Conservation (phyloP, 2,888 invertebrate species). For the Nowickia ferox region DNA sequence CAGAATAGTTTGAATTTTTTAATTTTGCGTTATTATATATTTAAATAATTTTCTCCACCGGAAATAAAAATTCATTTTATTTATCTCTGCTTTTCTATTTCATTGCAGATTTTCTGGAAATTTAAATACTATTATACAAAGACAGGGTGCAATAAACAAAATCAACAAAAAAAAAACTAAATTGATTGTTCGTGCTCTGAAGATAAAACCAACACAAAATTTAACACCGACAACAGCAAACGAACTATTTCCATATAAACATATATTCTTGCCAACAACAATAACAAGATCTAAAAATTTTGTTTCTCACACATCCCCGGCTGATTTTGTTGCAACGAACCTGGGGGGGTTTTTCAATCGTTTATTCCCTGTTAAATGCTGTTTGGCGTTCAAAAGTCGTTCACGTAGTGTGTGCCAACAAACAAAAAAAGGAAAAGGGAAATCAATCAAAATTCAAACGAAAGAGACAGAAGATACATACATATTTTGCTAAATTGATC, state of each 20-base stretch:
- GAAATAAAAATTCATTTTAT: constrained; percentile 9
- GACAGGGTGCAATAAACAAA: background rate
- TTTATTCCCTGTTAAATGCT: constrained; percentile 36
- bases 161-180: background rate
- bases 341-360: constrained; percentile 11
- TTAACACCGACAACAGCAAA: background rate
- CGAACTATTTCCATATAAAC: background rate
- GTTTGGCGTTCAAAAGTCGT: constrained; percentile 26
- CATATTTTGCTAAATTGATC: constrained; percentile 13
- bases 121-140: constrained; percentile 5
- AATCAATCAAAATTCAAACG: background rate
- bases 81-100: constrained; percentile 13
- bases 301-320: background rate
- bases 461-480: background rate
- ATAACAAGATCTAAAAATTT: background rate
- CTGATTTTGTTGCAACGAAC: constrained; percentile 8
- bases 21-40: background rate
- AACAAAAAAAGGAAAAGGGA: background rate
- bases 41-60: background rate
- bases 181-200: constrained; percentile 8
- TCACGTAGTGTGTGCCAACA: constrained; percentile 21
- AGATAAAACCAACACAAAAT: constrained; percentile 7
- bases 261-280: constrained; percentile 16
- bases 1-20: too few relatives aligned
- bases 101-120: constrained; percentile 37